Conservation (phyloP, 2,888 invertebrate genomes). For the Cecidostiba fungosa region DNA sequence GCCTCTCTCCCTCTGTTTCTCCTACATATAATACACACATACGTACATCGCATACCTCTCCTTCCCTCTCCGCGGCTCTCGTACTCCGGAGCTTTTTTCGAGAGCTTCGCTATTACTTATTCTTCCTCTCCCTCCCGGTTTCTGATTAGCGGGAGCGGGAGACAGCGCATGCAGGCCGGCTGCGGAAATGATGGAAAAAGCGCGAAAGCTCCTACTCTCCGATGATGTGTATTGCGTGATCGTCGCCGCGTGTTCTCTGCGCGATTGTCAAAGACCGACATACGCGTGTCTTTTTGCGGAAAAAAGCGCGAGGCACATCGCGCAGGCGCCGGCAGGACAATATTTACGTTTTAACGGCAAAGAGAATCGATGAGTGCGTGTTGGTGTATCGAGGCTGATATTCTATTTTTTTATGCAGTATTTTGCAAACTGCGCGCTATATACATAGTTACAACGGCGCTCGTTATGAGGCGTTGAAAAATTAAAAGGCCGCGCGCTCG, state of each 20-base stretch:
- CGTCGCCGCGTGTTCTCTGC: not conserved
- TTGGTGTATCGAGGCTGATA: too few species aligned
- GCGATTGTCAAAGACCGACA: not conserved
- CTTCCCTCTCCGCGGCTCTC: not conserved
- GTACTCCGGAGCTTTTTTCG: not conserved
- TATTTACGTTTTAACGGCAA: constrained; percentile 17
- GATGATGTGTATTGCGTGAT: not conserved
- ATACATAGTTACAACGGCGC: not conserved
- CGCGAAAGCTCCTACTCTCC: too few species aligned
- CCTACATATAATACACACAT: not conserved
- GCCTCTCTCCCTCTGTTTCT: constrained; percentile 37
- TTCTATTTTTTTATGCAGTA: too few species aligned
- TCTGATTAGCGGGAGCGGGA: not conserved
- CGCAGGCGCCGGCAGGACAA: not conserved
- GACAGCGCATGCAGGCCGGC: not conserved
- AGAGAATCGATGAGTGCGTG: not conserved
- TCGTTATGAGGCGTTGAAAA: not conserved
- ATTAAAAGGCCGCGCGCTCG: not conserved
- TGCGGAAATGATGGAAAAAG: too few species aligned
- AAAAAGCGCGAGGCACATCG: not conserved
- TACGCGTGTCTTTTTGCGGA: not conserved
- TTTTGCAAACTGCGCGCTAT: too few species aligned
- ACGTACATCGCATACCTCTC: not conserved
- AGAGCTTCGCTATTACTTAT: not conserved
- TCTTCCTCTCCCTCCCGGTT: not conserved